Conservation (phyloP, 2,888 invertebrate genomes). For the Orthosia gothica region DNA sequence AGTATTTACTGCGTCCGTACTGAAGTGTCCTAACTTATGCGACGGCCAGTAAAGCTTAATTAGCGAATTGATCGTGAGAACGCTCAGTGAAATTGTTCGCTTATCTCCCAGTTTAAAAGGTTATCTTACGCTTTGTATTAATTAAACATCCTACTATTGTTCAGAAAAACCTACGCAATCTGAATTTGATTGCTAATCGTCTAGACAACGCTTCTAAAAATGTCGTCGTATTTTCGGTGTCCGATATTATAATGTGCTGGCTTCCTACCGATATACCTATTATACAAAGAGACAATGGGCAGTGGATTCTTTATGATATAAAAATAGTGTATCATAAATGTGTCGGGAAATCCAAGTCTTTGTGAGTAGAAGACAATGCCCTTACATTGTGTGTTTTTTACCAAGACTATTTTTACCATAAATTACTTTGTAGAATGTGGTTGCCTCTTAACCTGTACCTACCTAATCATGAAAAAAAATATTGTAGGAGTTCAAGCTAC, state of each 20-base stretch:
- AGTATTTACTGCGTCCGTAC: slow-evolving; percentile 47
- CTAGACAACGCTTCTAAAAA: slow-evolving; percentile 38
- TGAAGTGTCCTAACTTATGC: slow-evolving; percentile 52
- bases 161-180: slow-evolving; percentile 51
- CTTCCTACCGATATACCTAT: slow-evolving; percentile 2
- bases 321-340: slow-evolving; percentile 59
- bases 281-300: slow-evolving; percentile 58
- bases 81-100: slow-evolving; percentile 67
- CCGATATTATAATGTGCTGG: slow-evolving; percentile 46
- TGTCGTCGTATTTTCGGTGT: slow-evolving; percentile 42
- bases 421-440: slow-evolving; percentile 41
- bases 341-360: slow-evolving; percentile 64
- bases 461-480: slow-evolving; percentile 9
- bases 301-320: slow-evolving; percentile 55
- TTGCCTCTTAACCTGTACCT: background rate
- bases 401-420: slow-evolving; percentile 53
- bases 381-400: slow-evolving; percentile 52
- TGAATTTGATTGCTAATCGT: slow-evolving; percentile 39
- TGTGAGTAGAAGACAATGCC: slow-evolving; percentile 57
- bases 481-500: background rate
- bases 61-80: slow-evolving; percentile 63
- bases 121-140: slow-evolving; percentile 69
- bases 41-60: slow-evolving; percentile 59
- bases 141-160: slow-evolving; percentile 58
- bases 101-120: slow-evolving; percentile 71